phyloP scores from a whole-genome alignment of 2,797 vertebrate genomes.

The Characodon lateralis region DNA sequence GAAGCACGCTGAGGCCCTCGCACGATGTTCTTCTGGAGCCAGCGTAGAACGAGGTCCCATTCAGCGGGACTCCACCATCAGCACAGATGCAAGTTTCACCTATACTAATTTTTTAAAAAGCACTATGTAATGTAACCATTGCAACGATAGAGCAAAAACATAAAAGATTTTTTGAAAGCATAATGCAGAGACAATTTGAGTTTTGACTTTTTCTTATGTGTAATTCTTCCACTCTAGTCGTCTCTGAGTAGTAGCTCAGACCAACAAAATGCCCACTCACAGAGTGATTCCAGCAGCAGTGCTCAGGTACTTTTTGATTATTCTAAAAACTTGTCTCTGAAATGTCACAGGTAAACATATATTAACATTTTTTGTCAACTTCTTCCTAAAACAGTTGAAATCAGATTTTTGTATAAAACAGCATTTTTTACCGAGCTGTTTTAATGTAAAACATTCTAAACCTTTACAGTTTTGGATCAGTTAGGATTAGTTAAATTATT shows the following conservation, averaged over 20 bases:
- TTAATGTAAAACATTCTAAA: no score
- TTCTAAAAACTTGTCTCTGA: neutral
- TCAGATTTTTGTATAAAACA: neutral
- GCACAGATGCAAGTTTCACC: constrained; percentile 86
- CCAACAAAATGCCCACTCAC: constrained; percentile 84
- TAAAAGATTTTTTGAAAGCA: constrained; percentile 2
- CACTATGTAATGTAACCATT: neutral
- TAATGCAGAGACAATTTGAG: neutral
- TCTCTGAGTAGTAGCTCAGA: constrained; percentile 92
- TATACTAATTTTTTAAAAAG: neutral
- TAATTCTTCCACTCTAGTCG: constrained; percentile 78
- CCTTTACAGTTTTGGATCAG: no score
- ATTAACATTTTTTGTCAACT: neutral
- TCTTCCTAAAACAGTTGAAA: neutral
- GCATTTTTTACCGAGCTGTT: neutral
- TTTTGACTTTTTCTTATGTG: constrained; percentile 28
- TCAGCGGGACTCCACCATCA: constrained; percentile 93
- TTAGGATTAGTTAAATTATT: neutral
- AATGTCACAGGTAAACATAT: neutral
- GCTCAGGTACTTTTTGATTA: constrained; percentile 83
- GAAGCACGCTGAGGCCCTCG: constrained; percentile 90
- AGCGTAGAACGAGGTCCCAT: constrained; percentile 89
- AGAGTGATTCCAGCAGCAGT: constrained; percentile 91
- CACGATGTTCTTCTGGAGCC: constrained; percentile 91
- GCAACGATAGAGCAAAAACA: neutral